These are phyloP conservation scores for Gorsachius magnificus DNA, from an alignment of 2,797 vertebrate species.

Conservation along the genomic window DNA sequence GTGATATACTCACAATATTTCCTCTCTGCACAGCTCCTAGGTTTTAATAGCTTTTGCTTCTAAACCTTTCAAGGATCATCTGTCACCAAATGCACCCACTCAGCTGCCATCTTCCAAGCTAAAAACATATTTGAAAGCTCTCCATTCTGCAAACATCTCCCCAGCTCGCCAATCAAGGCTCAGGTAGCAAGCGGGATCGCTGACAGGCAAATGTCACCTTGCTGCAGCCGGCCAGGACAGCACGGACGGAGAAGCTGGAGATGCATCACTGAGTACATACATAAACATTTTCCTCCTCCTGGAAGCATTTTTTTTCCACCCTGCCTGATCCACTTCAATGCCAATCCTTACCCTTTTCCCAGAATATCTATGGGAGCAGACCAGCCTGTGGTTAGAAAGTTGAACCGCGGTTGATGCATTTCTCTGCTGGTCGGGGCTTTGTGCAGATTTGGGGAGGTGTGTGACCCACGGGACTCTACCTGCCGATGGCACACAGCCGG, in stretches of 20 bases:
- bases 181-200: neutral
- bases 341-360: neutral
- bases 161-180: neutral
- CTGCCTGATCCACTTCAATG: neutral
- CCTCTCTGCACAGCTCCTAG: neutral
- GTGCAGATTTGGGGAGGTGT: neutral
- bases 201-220: neutral
- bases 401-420: neutral
- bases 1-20: neutral
- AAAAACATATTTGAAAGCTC: neutral
- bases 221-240: neutral
- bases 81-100: conserved; percentile 39
- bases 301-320: neutral
- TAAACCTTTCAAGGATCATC: conserved; percentile 28
- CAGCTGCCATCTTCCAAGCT: conserved; percentile 17
- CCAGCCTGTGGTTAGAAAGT: neutral
- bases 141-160: neutral
- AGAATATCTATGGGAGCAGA: neutral
- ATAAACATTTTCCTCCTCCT: neutral
- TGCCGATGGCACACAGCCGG: fast-evolving
- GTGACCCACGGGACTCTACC: neutral
- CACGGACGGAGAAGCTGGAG: neutral
- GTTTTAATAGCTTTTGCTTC: conserved; percentile 33
- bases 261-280: neutral
- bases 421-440: neutral